phyloP scores from a whole-genome alignment of 2,888 invertebrate species.

The Himalopsyche japonica region DNA sequence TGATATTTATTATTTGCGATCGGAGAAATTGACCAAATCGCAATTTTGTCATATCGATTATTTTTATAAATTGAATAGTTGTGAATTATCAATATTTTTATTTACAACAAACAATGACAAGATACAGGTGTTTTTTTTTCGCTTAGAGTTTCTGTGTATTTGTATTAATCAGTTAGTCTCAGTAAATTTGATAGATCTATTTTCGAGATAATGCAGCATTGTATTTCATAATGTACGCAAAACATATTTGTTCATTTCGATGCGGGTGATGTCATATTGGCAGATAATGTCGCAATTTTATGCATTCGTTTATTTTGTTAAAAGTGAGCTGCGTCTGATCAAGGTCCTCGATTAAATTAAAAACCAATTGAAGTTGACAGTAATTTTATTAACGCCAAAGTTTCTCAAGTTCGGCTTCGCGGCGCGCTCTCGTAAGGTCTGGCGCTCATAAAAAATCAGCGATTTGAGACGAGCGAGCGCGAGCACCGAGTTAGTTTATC shows the following conservation, averaged over 20 bases:
- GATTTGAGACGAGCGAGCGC: neutral
- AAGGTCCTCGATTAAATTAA: neutral
- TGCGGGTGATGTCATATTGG: neutral
- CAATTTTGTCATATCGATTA: too few relatives aligned
- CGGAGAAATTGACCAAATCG: too few relatives aligned
- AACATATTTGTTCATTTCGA: neutral
- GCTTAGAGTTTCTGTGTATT: too few relatives aligned
- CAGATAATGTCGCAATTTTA: neutral
- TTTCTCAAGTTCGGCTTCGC: neutral
- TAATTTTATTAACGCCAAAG: neutral
- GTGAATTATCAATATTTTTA: too few relatives aligned
- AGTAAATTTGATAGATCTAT: neutral
- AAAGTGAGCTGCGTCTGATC: neutral
- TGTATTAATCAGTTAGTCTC: too few relatives aligned
- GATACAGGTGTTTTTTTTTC: too few relatives aligned
- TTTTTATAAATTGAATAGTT: too few relatives aligned
- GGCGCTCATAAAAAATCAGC: neutral
- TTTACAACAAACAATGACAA: too few relatives aligned
- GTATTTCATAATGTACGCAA: neutral
- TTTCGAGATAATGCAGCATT: neutral
- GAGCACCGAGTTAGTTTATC: neutral
- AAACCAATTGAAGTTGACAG: neutral
- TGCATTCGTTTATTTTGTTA: neutral
- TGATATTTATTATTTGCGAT: too few relatives aligned
- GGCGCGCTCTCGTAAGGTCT: neutral